phyloP scores from a whole-genome alignment of 2,888 invertebrate species.

The Synanthedon tipuliformis region DNA sequence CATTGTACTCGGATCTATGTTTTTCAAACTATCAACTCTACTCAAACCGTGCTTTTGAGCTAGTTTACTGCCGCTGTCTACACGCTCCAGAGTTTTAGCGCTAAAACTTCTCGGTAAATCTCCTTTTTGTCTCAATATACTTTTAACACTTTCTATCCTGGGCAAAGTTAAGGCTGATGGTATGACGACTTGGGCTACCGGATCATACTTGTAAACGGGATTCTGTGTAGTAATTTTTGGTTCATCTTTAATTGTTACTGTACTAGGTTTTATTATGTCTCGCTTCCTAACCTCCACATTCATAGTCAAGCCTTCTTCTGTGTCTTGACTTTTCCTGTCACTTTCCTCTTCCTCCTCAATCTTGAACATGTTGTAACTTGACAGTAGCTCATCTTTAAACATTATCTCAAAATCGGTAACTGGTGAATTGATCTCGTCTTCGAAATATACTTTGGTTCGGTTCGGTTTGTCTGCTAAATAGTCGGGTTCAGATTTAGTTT shows the following conservation, averaged over 20 bases:
- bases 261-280: constrained; percentile 55
- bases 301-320: constrained; percentile 57
- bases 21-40: constrained; percentile 59
- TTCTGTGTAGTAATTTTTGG: constrained; percentile 50
- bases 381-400: constrained; percentile 62
- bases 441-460: constrained; percentile 61
- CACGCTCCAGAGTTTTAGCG: constrained; percentile 42
- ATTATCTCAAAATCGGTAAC: constrained; percentile 67
- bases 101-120: constrained; percentile 49
- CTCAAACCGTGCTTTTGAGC: constrained; percentile 29
- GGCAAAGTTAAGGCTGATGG: constrained; percentile 48
- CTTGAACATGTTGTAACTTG: constrained; percentile 55
- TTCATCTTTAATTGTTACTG: constrained; percentile 57
- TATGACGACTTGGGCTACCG: constrained; percentile 35
- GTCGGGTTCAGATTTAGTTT: constrained; percentile 60
- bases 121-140: constrained; percentile 40
- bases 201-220: constrained; percentile 53
- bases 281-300: constrained; percentile 50
- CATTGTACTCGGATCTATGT: constrained; percentile 48
- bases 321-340: constrained; percentile 42
- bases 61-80: constrained; percentile 38
- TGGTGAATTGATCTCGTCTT: constrained; percentile 60
- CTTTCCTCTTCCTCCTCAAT: constrained; percentile 63
- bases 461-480: constrained; percentile 50
- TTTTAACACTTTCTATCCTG: constrained; percentile 54